A percentile compares a stretch with the other conserved stretches of the same genome.
Conservation (phyloP, 2,888 invertebrate species). For the Allygus modestus region DNA sequence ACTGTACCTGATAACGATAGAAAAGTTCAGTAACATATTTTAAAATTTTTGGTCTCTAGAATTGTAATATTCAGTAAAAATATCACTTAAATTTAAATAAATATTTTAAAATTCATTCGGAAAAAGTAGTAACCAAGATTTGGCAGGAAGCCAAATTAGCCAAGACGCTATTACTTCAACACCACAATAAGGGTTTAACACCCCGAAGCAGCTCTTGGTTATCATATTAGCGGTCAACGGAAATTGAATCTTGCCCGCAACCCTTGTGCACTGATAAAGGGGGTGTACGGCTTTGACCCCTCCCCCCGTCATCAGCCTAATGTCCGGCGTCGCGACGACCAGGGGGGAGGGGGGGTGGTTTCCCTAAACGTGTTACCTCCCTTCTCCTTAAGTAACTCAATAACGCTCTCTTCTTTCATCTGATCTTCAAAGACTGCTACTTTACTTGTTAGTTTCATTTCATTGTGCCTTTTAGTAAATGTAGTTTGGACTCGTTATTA, state of each 20-base stretch:
- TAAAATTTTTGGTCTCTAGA: too few relatives aligned
- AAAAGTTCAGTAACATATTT: too few relatives aligned
- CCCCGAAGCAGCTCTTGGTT: not conserved
- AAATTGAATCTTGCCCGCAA: constrained; percentile 27
- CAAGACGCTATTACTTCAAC: not conserved
- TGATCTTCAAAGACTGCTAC: not conserved
- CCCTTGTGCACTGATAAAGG: constrained; percentile 31
- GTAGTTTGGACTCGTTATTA: too few relatives aligned
- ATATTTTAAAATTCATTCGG: too few relatives aligned
- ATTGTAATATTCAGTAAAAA: too few relatives aligned
- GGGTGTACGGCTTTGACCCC: constrained; percentile 16
- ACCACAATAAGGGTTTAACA: not conserved
- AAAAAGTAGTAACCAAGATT: too few relatives aligned
- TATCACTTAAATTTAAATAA: too few relatives aligned
- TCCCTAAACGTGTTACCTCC: constrained; percentile 39
- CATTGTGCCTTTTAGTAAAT: not conserved
- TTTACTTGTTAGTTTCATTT: not conserved
- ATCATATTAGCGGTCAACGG: constrained; percentile 27
- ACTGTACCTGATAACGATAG: too few relatives aligned
- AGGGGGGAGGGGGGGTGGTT: constrained; percentile 16
- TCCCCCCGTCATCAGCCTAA: constrained; percentile 13
- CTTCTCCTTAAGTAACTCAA: constrained; percentile 23
- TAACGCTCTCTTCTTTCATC: constrained; percentile 9
- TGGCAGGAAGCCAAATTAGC: not conserved
- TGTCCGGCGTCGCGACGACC: constrained; percentile 32